Conservation (phyloP, 1,140 invertebrate genomes). For the Drosophila kepulauana region DNA sequence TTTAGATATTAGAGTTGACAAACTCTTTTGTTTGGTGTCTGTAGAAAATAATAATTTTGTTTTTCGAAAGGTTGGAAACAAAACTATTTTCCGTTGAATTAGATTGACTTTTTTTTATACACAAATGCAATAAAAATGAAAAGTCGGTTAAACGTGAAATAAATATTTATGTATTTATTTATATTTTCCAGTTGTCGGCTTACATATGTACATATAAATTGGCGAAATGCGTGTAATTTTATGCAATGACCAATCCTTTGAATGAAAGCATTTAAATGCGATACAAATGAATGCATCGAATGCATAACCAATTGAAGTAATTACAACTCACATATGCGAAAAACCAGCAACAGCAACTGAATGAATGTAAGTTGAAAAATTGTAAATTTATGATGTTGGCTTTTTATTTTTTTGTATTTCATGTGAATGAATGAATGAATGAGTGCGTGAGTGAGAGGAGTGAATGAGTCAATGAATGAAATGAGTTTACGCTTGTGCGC, state of each 20-base stretch:
- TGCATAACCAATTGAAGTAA: slow-evolving; percentile 10
- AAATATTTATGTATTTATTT: too few species aligned
- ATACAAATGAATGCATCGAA: neutral
- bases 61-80: too few species aligned
- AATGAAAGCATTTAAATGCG: neutral
- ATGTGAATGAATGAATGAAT: slow-evolving; percentile 8
- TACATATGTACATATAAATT: neutral
- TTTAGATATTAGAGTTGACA: too few species aligned
- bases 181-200: too few species aligned
- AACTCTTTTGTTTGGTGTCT: too few species aligned
- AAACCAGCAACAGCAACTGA: neutral
- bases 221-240: neutral
- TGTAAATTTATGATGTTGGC: slow-evolving; percentile 1
- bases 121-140: too few species aligned
- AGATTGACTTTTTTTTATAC: too few species aligned
- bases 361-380: slow-evolving; percentile 3
- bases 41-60: too few species aligned
- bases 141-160: too few species aligned
- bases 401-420: neutral
- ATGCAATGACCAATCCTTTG: neutral
- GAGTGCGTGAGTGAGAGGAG: slow-evolving; percentile 10
- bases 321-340: slow-evolving; percentile 1
- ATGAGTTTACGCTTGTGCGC: slow-evolving; percentile 46
- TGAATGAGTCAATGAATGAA: slow-evolving; percentile 24
- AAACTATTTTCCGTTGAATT: too few species aligned